Evolutionary conservation across 2,888 invertebrate species (phyloP).

Genomic region (Sphecodes monilicornis): DNA sequence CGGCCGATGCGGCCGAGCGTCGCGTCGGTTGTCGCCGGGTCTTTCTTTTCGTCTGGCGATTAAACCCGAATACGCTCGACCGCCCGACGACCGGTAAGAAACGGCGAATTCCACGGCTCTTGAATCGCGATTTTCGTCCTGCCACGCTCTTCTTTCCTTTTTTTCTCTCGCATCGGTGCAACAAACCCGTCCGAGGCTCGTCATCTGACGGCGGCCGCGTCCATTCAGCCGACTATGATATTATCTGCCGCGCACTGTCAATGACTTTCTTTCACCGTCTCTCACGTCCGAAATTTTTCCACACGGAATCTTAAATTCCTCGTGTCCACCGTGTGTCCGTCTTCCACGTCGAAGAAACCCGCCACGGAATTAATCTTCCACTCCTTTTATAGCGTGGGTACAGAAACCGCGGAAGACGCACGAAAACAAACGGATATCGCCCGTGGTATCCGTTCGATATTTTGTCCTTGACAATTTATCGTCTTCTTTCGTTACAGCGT

Average conservation of each 20-base stretch:
- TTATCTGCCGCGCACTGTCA: conserved; percentile 40
- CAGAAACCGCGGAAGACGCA: conserved; percentile 20
- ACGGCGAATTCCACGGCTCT: conserved; percentile 71
- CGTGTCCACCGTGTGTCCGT: conserved; percentile 26
- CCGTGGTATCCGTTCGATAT: background rate
- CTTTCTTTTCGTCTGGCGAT: conserved; percentile 54
- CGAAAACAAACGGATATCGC: conserved; percentile 11
- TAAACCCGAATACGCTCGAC: conserved; percentile 58
- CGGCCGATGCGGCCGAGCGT: conserved; percentile 57
- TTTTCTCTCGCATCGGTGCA: conserved; percentile 57
- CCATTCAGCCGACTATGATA: conserved; percentile 50
- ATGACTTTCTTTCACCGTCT: conserved; percentile 43
- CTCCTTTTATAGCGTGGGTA: conserved; percentile 22
- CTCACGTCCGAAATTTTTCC: conserved; percentile 25
- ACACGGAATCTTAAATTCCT: conserved; percentile 36
- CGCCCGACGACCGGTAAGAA: conserved; percentile 68
- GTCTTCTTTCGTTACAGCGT: background rate
- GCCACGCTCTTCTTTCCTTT: conserved; percentile 63
- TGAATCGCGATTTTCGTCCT: conserved; percentile 71
- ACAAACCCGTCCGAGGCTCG: conserved; percentile 57
- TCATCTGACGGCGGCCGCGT: conserved; percentile 46
- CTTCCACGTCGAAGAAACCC: conserved; percentile 14
- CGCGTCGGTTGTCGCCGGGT: conserved; percentile 29
- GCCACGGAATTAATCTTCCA: conserved; percentile 29
- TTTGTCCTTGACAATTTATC: background rate